phyloP scores from a whole-genome alignment of 2,113 vertebrate genomes.

The Hystrix cristata region DNA sequence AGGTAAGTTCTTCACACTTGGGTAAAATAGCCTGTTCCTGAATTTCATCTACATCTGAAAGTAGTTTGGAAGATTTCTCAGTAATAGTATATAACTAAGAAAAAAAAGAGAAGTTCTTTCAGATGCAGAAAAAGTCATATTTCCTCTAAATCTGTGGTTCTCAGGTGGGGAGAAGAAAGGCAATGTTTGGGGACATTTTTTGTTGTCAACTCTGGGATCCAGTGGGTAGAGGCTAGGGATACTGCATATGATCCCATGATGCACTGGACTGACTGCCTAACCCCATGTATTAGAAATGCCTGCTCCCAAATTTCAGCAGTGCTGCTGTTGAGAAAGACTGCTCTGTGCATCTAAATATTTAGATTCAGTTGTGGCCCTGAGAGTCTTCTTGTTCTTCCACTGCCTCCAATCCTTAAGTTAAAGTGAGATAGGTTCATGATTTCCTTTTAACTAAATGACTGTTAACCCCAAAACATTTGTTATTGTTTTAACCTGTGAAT shows the following conservation, averaged over 20 bases:
- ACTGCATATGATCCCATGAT: not conserved
- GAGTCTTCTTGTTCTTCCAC: not conserved
- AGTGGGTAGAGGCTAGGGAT: not conserved
- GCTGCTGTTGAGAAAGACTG: not conserved
- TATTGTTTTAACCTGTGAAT: not conserved
- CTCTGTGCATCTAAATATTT: not conserved
- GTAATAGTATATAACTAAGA: conserved; percentile 23
- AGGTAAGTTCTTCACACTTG: not conserved
- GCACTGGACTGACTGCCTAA: not conserved
- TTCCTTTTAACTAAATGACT: not conserved
- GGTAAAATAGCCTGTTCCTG: not conserved
- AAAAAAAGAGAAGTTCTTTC: not conserved
- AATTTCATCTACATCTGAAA: not conserved
- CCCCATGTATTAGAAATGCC: not conserved
- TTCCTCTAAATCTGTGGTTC: not conserved
- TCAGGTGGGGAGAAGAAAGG: not conserved
- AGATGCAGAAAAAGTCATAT: not conserved
- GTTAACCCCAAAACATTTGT: not conserved
- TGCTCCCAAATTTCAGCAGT: not conserved
- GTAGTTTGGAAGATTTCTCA: not conserved
- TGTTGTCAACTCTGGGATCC: not conserved
- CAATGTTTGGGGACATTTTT: not conserved
- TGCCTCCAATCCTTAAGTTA: not conserved
- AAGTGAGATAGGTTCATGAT: not conserved
- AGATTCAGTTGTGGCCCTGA: not conserved